Conservation (phyloP, 2,113 vertebrate species). For the Urocitellus parryii region DNA sequence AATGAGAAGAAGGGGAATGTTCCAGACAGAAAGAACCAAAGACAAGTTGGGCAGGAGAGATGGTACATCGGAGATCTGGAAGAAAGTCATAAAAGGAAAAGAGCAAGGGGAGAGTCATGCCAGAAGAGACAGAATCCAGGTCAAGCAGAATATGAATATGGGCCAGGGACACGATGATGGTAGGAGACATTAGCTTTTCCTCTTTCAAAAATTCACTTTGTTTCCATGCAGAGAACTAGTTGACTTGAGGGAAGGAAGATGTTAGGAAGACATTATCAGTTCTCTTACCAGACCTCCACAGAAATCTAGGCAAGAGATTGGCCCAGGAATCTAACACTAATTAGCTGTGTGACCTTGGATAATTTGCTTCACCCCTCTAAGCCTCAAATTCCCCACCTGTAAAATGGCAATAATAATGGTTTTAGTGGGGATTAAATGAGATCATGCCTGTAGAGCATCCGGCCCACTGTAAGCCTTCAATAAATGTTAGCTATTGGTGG, state of each 20-base stretch:
- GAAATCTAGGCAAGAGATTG: not conserved
- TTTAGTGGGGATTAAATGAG: conserved; percentile 70
- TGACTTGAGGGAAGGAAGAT: not conserved
- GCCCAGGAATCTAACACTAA: conserved; percentile 33
- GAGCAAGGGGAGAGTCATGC: not conserved
- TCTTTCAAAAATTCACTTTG: not conserved
- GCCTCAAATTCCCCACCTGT: conserved; percentile 73
- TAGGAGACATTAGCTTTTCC: not conserved
- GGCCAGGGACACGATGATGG: fast-evolving
- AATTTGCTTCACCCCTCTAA: conserved; percentile 73
- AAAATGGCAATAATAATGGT: conserved; percentile 77
- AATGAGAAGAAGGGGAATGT: not conserved
- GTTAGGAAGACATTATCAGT: not conserved
- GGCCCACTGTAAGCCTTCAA: conserved; percentile 61
- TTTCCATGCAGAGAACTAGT: not conserved
- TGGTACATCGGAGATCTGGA: not conserved
- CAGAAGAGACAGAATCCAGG: not conserved
- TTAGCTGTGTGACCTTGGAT: conserved; percentile 63
- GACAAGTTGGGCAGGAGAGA: not conserved
- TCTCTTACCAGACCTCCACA: not conserved
- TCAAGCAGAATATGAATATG: no score
- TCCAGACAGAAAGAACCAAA: not conserved
- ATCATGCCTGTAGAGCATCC: not conserved
- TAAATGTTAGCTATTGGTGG: conserved; percentile 74
- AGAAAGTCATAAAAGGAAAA: not conserved